Percentiles rank a stretch among this genome's conserved stretches.
Conservation (phyloP, 2,113 vertebrate genomes). For the Nymphicus hollandicus region DNA sequence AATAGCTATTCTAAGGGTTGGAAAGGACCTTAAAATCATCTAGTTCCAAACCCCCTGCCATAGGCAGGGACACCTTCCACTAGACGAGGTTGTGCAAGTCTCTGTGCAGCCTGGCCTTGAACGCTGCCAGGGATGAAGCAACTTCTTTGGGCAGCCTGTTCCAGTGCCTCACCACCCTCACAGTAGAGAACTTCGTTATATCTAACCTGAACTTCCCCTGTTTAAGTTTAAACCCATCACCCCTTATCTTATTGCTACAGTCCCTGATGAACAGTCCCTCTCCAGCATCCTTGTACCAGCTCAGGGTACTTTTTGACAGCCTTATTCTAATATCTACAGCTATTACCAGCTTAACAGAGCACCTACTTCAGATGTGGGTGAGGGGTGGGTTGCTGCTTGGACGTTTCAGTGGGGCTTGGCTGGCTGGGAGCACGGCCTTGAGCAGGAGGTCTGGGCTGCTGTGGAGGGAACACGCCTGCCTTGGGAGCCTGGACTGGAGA, state of each 20-base stretch:
- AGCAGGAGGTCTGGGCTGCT: conserved; percentile 66
- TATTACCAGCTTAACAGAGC: neutral
- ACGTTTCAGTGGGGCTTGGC: conserved; percentile 66
- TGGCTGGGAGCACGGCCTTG: conserved; percentile 76
- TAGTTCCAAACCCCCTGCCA: neutral
- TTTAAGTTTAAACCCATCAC: neutral
- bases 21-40: neutral
- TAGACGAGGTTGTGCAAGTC: neutral
- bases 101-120: neutral
- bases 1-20: neutral
- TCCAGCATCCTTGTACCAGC: neutral
- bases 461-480: conserved; percentile 76
- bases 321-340: neutral
- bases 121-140: neutral
- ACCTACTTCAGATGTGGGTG: conserved; percentile 91
- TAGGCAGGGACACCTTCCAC: neutral
- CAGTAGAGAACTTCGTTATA: neutral
- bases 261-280: neutral
- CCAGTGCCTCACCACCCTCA: neutral
- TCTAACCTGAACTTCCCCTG: neutral
- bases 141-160: neutral
- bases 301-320: neutral
- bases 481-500: conserved; percentile 90
- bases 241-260: neutral
- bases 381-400: conserved; percentile 76